Conservation (phyloP, 2,113 vertebrate genomes). For the Cyprinodon tularosa region DNA sequence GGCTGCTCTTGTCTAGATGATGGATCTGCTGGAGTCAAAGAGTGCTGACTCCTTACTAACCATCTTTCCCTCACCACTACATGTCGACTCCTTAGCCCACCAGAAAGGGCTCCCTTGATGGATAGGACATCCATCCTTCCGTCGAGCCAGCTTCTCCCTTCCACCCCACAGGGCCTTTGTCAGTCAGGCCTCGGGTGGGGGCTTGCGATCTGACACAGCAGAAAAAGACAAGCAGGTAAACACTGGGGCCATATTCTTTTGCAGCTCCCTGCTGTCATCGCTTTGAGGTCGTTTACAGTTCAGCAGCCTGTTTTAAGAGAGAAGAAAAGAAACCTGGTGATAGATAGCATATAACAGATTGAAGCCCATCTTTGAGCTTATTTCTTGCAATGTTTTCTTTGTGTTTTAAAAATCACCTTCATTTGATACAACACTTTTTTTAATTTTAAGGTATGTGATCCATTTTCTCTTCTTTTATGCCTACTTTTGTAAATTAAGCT, state of each 20-base stretch:
- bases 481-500: conserved; percentile 30
- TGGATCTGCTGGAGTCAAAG: conserved; percentile 74
- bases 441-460: conserved; percentile 45
- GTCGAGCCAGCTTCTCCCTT: conserved; percentile 20
- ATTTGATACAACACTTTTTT: conserved; percentile 61
- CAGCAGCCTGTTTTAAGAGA: conserved; percentile 51
- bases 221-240: conserved; percentile 71
- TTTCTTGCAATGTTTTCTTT: conserved; percentile 43
- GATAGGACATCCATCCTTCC: conserved; percentile 75
- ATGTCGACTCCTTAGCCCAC: conserved; percentile 65
- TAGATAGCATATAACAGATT: conserved; percentile 8
- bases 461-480: conserved; percentile 10
- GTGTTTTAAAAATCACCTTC: conserved; percentile 49
- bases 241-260: conserved; percentile 73
- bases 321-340: conserved; percentile 44
- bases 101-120: conserved; percentile 69
- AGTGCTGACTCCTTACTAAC: conserved; percentile 79
- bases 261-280: conserved; percentile 59
- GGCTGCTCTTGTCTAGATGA: conserved; percentile 73
- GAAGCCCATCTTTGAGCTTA: conserved; percentile 12
- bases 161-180: conserved; percentile 70
- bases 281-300: conserved; percentile 76
- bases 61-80: conserved; percentile 71
- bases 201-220: conserved; percentile 58
- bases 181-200: conserved; percentile 63